These are phyloP conservation scores for Momotus momota DNA, from an alignment of 2,797 vertebrate genomes.

Conservation along the genomic window DNA sequence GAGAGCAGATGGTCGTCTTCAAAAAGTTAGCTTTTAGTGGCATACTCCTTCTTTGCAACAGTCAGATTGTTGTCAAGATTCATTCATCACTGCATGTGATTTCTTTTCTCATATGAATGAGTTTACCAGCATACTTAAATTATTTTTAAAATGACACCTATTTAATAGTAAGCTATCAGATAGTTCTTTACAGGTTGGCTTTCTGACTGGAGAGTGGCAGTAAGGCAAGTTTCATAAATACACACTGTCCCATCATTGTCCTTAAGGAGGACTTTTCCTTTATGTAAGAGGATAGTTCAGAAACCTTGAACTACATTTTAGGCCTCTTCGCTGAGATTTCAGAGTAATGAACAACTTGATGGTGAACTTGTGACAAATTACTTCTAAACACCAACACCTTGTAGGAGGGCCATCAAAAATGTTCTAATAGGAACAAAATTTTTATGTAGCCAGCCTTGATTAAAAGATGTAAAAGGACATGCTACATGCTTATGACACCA, in stretches of 20 bases:
- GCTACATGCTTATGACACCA: not conserved
- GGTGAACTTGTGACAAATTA: not conserved
- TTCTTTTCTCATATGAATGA: not conserved
- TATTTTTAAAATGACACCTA: not conserved
- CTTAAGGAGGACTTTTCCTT: not conserved
- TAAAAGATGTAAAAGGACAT: conserved; percentile 19
- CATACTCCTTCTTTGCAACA: not conserved
- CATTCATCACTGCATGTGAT: not conserved
- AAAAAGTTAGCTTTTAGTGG: not conserved
- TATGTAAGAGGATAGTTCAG: not conserved
- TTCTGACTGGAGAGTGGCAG: not conserved
- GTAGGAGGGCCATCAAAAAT: not conserved
- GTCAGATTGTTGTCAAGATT: not conserved
- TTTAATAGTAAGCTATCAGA: not conserved
- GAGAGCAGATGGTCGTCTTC: not conserved
- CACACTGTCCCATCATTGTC: not conserved
- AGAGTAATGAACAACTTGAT: not conserved
- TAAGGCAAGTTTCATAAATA: not conserved
- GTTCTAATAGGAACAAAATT: not conserved
- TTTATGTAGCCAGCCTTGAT: not conserved
- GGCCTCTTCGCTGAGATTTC: not conserved
- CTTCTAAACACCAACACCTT: not conserved
- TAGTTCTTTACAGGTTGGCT: not conserved
- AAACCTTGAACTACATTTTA: not conserved
- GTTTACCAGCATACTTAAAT: not conserved